Evolutionary conservation across 2,797 vertebrate species (phyloP), one percentile per base, ranked within the genome.

Genomic region (Enteromius trimaculatus): DNA sequence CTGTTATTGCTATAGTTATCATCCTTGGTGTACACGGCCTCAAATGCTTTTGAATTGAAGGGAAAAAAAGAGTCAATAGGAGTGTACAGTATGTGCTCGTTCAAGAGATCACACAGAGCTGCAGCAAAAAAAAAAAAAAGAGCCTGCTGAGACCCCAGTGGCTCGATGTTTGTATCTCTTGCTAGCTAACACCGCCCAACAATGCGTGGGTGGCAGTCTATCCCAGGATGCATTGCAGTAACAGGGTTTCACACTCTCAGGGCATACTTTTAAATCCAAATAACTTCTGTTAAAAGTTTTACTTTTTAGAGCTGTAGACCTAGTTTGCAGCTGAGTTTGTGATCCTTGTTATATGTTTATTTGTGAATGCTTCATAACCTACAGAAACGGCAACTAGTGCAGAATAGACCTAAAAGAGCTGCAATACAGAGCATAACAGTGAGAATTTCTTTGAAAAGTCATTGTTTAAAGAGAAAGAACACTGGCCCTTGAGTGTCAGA

Each of bases 271-370:
- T 75, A 8, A 87, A 79, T 83, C 80, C 29, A 47, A 87, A 82
- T 42, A 78, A 85, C 68, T 44, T 90, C 82, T 88, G 75, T 87
- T 92, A 74, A 49, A 65, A 79, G 29, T 51, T 58, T 60, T 1
- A 84, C 79, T 62, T 71, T 79, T 78, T 82, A 31, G 65, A 42
- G 68, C 14, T 42, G 37, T 60, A 66, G 69, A 79, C 72, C 44
- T 68, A 77, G 81, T 79, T 82, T 71, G 2, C 4, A 0, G 11
- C 23, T 26, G 26, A 19, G 9, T 79, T 68, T 82, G 31, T 58
- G 83, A 62, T 17, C 64, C 21, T 55, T 55, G 37, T 78, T 69
- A 84, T 71, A 60, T 83, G 87, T 84, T 80, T 80, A 81, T 68
- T 29, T 71, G 23, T 88, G 16, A 34, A 44, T 86, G 81, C 88